Percentiles rank a stretch among this genome's conserved stretches.
phyloP scores from a whole-genome alignment of 2,888 invertebrate genomes.

The Synanthedon andrenaeformis region DNA sequence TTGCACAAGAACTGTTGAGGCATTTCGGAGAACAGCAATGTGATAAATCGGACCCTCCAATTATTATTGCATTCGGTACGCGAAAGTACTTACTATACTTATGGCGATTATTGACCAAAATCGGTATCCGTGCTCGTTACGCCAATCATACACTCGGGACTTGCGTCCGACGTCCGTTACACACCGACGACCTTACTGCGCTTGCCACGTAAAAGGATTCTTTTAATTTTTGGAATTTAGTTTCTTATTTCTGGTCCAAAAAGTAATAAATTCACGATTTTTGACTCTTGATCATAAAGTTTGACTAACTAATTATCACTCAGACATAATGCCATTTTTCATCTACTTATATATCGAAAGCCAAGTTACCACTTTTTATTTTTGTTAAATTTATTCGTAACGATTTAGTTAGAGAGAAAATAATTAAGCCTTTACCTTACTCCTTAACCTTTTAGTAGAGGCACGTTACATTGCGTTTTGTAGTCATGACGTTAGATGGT shows the following conservation, averaged over 20 bases:
- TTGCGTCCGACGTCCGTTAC: constrained; percentile 7
- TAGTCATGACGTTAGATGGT: too few relatives aligned
- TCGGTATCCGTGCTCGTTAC: constrained; percentile 60
- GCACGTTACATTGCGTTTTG: too few relatives aligned
- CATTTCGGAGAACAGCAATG: constrained; percentile 63
- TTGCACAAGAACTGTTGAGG: constrained; percentile 63
- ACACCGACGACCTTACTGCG: too few relatives aligned
- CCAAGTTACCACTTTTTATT: neutral
- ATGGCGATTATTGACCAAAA: constrained; percentile 65
- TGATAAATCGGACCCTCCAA: constrained; percentile 68
- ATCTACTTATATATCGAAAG: too few relatives aligned
- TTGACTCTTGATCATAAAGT: neutral
- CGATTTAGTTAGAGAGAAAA: neutral
- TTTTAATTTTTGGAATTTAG: too few relatives aligned
- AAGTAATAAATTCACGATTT: too few relatives aligned
- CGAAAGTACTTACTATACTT: constrained; percentile 62
- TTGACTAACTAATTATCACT: neutral
- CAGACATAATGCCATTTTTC: too few relatives aligned
- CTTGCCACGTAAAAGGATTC: too few relatives aligned
- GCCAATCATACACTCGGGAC: constrained; percentile 44
- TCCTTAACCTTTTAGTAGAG: too few relatives aligned
- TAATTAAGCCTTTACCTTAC: too few relatives aligned
- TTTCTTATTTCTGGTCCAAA: too few relatives aligned
- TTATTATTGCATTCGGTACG: constrained; percentile 65
- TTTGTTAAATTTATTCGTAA: neutral